These are phyloP conservation scores for Ranitomeya imitator DNA, from an alignment of 2,113 vertebrate genomes.

Conservation along the genomic window DNA sequence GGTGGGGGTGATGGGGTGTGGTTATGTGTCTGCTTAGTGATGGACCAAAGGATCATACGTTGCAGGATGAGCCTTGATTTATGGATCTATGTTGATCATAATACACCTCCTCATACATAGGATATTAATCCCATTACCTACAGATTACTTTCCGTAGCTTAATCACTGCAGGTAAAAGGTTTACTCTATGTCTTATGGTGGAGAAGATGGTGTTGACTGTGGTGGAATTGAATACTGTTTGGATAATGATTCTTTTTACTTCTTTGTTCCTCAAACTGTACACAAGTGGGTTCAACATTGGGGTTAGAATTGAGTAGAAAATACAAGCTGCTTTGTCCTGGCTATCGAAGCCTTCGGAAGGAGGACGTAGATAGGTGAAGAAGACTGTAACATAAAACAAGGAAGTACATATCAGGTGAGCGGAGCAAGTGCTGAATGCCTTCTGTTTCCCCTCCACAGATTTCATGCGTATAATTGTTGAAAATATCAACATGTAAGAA, in stretches of 20 bases:
- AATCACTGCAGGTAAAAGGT: not conserved
- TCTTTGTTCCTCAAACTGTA: slow-evolving; percentile 41
- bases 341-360: slow-evolving; percentile 25
- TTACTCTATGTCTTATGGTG: not conserved
- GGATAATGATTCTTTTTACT: not conserved
- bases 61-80: not conserved
- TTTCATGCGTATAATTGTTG: not conserved
- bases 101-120: not conserved
- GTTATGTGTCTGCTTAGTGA: not conserved
- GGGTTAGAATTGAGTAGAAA: slow-evolving; percentile 27
- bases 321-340: slow-evolving; percentile 25
- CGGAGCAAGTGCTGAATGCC: slow-evolving; percentile 39
- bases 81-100: not conserved
- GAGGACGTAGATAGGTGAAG: slow-evolving; percentile 33
- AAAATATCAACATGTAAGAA: slow-evolving; percentile 21
- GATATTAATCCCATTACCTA: not conserved
- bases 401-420: slow-evolving; percentile 28
- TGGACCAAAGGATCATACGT: not conserved
- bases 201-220: not conserved
- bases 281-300: slow-evolving; percentile 37
- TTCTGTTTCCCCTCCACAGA: not conserved
- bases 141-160: not conserved
- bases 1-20: too few relatives aligned
- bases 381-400: slow-evolving; percentile 8
- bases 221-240: not conserved